These are phyloP conservation scores for Anthoscopus minutus DNA, from an alignment of 2,113 vertebrate species.

Conservation along the genomic window DNA sequence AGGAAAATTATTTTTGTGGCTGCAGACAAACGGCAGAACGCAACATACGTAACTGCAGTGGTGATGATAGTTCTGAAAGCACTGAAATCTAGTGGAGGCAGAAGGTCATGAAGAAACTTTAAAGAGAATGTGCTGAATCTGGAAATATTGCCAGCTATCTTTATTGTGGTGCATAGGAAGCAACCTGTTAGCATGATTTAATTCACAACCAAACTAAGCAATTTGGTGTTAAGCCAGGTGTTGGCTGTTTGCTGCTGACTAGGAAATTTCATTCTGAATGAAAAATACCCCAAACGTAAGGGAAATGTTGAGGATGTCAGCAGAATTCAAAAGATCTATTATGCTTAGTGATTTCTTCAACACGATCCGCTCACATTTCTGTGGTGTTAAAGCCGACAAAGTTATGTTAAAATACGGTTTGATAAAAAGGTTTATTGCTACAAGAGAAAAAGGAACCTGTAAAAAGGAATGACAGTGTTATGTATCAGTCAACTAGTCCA, in stretches of 20 bases:
- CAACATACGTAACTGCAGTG: accelerated
- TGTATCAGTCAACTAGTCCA: not conserved
- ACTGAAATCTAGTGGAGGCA: not conserved
- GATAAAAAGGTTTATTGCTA: not conserved
- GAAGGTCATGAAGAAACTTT: not conserved
- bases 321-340: not conserved
- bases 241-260: not conserved
- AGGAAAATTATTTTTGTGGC: not conserved
- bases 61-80: not conserved
- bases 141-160: not conserved
- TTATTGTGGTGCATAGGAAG: not conserved
- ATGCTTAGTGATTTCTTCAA: not conserved
- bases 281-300: not conserved
- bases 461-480: not conserved
- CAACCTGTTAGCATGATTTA: not conserved
- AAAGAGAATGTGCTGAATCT: not conserved
- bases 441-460: not conserved
- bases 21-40: not conserved
- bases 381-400: not conserved
- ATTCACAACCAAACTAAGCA: not conserved
- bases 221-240: not conserved
- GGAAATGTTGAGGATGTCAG: not conserved
- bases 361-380: not conserved
- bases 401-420: not conserved
- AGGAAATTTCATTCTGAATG: not conserved